Evolutionary conservation across 2,113 vertebrate genomes (phyloP), one percentile per base, ranked within the genome.

Genomic region (Cyanocitta stelleri): DNA sequence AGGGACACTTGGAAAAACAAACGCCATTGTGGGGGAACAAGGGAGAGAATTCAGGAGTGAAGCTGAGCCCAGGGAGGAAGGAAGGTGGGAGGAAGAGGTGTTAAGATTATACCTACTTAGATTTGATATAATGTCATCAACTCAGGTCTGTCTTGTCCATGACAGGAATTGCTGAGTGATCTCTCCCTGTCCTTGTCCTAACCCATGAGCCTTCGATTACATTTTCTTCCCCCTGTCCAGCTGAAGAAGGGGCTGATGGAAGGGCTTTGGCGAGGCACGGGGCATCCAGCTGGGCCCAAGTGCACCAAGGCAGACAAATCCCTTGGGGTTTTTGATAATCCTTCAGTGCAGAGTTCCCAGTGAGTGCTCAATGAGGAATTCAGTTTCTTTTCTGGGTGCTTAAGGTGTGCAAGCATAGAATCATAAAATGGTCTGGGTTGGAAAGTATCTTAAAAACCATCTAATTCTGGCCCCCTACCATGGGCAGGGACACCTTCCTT

Each of bases 171-270:
- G 12, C 24, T 58, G 49, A 75, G 11, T 55, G 68, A 49, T 33
- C 6, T 67, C 48, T 55, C 21, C 44, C 21, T 41, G 26, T 27
- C 30, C 48, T 30, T 29, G 10, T 37, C 35, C 48, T 16, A 61
- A 18, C 5, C 26, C 46, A 68, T 0, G 3, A 62, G 19, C 10
- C 22, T 49, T 43, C 1, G 0, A 13, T 58, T 26, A 16, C 24
- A 8, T 58, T 58, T 58, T 32, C 23, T 16, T 30, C 18, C 14
- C 23, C 18, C 8, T 27, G 15, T 20, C 33, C 51, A 49, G 26
- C 19, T 63, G 62, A 81, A 61, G 62, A 51, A 48, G 16, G 33
- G 16, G 30, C 16, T 35, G 49, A 46, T 32, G 51, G 33, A 44
- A 18, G 2, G 15, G 29, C 24, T 46, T 74, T 69, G 43, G 29